Evolutionary conservation across 2,888 invertebrate genomes (phyloP).

Genomic region (Ophonus ardosiacus): DNA sequence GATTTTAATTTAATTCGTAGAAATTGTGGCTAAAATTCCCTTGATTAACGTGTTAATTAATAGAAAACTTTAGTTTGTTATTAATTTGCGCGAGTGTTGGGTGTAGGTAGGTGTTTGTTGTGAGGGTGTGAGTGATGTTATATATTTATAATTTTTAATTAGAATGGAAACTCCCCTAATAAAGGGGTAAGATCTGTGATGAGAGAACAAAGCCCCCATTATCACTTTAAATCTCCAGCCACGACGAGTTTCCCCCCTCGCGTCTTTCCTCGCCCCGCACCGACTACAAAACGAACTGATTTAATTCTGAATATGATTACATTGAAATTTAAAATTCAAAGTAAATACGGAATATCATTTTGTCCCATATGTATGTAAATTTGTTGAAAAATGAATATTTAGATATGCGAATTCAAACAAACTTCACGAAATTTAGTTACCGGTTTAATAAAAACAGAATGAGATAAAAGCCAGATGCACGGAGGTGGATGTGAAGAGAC

Average conservation of each 20-base stretch:
- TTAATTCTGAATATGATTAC: slow-evolving; percentile 77
- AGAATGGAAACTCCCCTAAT: slow-evolving; percentile 45
- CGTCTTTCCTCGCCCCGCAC: slow-evolving; percentile 17
- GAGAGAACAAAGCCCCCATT: slow-evolving; percentile 52
- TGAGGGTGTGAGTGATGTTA: not conserved
- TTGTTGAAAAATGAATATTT: slow-evolving; percentile 76
- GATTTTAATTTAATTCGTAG: too few species aligned
- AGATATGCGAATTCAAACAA: slow-evolving; percentile 75
- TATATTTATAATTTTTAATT: slow-evolving; percentile 53
- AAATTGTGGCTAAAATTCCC: too few species aligned
- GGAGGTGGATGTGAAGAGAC: not conserved
- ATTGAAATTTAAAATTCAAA: slow-evolving; percentile 76
- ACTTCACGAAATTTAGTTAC: slow-evolving; percentile 74
- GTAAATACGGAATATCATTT: slow-evolving; percentile 75
- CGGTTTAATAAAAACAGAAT: slow-evolving; percentile 73
- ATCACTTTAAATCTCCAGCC: slow-evolving; percentile 43
- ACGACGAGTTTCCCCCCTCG: not conserved
- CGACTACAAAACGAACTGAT: slow-evolving; percentile 74
- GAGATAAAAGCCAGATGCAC: slow-evolving; percentile 71
- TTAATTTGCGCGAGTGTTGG: not conserved
- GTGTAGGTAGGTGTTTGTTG: not conserved
- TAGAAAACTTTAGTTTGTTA: too few species aligned
- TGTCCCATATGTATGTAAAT: slow-evolving; percentile 76
- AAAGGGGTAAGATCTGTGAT: slow-evolving; percentile 41
- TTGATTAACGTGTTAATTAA: too few species aligned